Evolutionary conservation across 2,888 invertebrate species (phyloP).

Genomic region (Ametastegia equiseti): DNA sequence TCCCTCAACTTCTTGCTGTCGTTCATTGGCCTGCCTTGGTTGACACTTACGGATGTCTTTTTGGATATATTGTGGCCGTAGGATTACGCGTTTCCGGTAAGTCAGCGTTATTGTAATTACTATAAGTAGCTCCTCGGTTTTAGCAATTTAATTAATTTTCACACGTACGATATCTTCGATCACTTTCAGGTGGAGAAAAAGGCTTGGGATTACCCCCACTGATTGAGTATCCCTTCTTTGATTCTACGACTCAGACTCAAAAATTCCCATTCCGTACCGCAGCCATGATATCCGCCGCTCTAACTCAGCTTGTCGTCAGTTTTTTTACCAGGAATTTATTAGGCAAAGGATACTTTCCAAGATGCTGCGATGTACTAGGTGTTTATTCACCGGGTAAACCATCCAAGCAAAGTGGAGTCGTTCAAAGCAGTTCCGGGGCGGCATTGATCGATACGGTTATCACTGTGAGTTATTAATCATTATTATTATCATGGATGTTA

Average conservation of each 20-base stretch:
- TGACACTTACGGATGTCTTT: conserved; percentile 84
- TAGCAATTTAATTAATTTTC: neutral
- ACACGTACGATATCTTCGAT: too few relatives aligned
- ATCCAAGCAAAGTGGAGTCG: conserved; percentile 69
- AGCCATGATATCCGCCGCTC: conserved; percentile 80
- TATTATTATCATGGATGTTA: neutral
- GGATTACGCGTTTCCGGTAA: conserved; percentile 76
- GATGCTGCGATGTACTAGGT: conserved; percentile 71
- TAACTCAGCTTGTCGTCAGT: conserved; percentile 77
- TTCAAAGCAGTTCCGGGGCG: conserved; percentile 72
- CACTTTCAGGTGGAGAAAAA: conserved; percentile 79
- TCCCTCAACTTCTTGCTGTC: conserved; percentile 84
- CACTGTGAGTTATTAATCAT: conserved; percentile 33
- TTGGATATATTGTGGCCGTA: conserved; percentile 77
- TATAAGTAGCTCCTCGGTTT: too few relatives aligned
- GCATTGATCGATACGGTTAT: conserved; percentile 67
- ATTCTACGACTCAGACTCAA: conserved; percentile 76
- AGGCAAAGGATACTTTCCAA: conserved; percentile 70
- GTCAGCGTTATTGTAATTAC: conserved; percentile 27
- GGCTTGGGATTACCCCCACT: conserved; percentile 78
- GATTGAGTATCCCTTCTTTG: conserved; percentile 79
- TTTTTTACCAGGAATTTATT: conserved; percentile 72
- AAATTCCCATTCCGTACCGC: conserved; percentile 83
- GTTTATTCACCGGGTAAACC: conserved; percentile 71
- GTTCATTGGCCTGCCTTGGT: conserved; percentile 81